Conservation (phyloP, 2,888 invertebrate species). For the Holacanthella duospinosa region DNA sequence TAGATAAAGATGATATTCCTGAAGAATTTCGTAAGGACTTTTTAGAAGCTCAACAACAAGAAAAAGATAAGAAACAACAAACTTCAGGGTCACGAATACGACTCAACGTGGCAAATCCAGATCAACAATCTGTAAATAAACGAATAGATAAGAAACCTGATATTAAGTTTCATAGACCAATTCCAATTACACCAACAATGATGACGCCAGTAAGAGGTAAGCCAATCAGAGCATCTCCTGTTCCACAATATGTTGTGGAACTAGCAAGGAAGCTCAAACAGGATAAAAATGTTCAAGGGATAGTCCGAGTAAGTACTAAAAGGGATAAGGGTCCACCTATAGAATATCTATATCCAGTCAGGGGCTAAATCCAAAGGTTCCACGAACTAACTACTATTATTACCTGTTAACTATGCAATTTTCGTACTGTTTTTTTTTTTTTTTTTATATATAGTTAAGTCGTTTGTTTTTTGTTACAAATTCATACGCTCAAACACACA, state of each 20-base stretch:
- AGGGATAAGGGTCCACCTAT: conserved; percentile 23
- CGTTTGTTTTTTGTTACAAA: not conserved
- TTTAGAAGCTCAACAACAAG: conserved; percentile 20
- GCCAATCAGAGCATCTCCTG: conserved; percentile 13
- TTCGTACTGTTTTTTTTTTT: no score
- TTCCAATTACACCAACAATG: conserved; percentile 25
- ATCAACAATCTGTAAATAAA: not conserved
- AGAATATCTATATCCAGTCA: conserved; percentile 30
- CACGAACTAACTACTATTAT: not conserved
- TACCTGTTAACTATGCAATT: not conserved
- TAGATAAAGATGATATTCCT: conserved; percentile 32
- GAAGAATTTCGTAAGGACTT: conserved; percentile 30
- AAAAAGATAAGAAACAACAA: conserved; percentile 12
- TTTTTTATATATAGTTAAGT: not conserved
- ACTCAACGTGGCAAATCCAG: no score
- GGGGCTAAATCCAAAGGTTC: conserved; percentile 16
- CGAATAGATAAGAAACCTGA: not conserved
- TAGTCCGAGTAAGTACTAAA: conserved; percentile 27
- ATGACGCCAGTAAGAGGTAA: conserved; percentile 11
- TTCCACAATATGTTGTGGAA: conserved; percentile 29
- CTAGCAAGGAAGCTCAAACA: conserved; percentile 28
- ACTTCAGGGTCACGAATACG: not conserved
- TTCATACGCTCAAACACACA: no score
- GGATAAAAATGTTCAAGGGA: conserved; percentile 29
- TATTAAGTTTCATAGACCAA: conserved; percentile 24